Percentiles rank a stretch among this genome's conserved stretches.
These are phyloP conservation scores for Cryptophagus acutangulus DNA, from an alignment of 2,888 invertebrate genomes.

Conservation along the genomic window DNA sequence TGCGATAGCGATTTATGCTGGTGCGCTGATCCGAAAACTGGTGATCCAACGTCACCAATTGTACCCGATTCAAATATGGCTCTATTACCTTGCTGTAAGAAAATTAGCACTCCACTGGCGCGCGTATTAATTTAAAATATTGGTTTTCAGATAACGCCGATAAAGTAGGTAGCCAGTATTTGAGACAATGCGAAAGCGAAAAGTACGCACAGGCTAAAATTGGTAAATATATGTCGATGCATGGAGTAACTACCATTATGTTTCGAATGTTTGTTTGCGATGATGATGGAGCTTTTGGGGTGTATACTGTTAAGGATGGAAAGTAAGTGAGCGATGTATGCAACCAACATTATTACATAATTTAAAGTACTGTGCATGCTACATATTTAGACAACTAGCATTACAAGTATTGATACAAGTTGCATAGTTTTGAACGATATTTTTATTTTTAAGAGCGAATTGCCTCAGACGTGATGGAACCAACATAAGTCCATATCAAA, in stretches of 20 bases:
- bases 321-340: slow-evolving; percentile 55
- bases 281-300: slow-evolving; percentile 62
- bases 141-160: slow-evolving; percentile 46
- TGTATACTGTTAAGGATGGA: slow-evolving; percentile 52
- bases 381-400: no score
- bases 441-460: slow-evolving; percentile 49
- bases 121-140: no score
- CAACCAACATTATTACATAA: no score
- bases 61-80: slow-evolving; percentile 57
- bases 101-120: slow-evolving; percentile 4
- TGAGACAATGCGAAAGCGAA: slow-evolving; percentile 64
- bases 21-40: slow-evolving; percentile 61
- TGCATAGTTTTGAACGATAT: slow-evolving; percentile 2
- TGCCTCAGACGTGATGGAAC: slow-evolving; percentile 59
- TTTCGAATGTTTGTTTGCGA: slow-evolving; percentile 56
- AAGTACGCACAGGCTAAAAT: slow-evolving; percentile 53
- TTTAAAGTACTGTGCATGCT: no score
- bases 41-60: slow-evolving; percentile 53
- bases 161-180: slow-evolving; percentile 54
- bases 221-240: slow-evolving; percentile 52
- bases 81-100: slow-evolving; percentile 63
- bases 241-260: slow-evolving; percentile 56
- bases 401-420: neutral
- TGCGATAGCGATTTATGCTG: slow-evolving; percentile 65
- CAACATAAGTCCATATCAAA: slow-evolving; percentile 53